A percentile compares a stretch with the other conserved stretches of the same genome.
Evolutionary conservation across 2,113 vertebrate species (phyloP).

Genomic region (Austrofundulus limnaeus): DNA sequence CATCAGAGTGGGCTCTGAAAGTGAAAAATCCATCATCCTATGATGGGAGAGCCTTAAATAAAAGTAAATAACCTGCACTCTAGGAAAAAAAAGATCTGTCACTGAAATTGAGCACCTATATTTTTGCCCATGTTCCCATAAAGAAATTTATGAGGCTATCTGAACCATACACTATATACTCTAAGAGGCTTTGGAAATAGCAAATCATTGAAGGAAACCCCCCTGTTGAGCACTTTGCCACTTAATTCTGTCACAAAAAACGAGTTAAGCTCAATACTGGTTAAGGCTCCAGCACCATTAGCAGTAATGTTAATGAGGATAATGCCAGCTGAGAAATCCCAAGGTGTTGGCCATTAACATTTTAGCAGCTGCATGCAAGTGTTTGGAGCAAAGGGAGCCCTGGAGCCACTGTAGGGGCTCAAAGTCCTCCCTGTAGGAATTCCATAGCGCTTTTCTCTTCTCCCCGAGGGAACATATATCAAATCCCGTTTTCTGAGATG

Average conservation of each 20-base stretch:
- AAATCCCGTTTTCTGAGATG: conserved; percentile 37
- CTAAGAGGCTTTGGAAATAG: conserved; percentile 5
- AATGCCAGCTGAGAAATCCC: conserved; percentile 35
- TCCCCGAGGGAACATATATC: conserved; percentile 28
- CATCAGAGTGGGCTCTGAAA: conserved; percentile 8
- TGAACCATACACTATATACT: conserved; percentile 15
- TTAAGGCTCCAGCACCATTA: conserved; percentile 6
- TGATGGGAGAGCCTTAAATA: conserved; percentile 37
- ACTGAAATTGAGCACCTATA: conserved; percentile 9
- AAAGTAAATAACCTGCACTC: conserved; percentile 36
- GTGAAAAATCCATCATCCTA: conserved; percentile 12
- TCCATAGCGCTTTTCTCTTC: conserved; percentile 28
- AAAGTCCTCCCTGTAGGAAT: conserved; percentile 40
- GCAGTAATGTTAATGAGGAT: conserved; percentile 34
- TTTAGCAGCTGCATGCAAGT: conserved; percentile 34
- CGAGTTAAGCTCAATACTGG: conserved; percentile 4
- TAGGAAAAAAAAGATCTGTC: conserved; percentile 41
- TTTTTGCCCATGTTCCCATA: conserved; percentile 3
- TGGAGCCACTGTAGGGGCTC: conserved; percentile 31
- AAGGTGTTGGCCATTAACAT: conserved; percentile 50
- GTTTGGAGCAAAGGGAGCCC: conserved; percentile 29
- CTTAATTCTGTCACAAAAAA: conserved; percentile 26
- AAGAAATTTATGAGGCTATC: conserved; percentile 39
- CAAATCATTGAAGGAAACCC: conserved; percentile 13
- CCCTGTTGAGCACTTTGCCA: conserved; percentile 1